Conservation (phyloP, 1,140 invertebrate genomes). For the Brachionus rotundiformis region DNA sequence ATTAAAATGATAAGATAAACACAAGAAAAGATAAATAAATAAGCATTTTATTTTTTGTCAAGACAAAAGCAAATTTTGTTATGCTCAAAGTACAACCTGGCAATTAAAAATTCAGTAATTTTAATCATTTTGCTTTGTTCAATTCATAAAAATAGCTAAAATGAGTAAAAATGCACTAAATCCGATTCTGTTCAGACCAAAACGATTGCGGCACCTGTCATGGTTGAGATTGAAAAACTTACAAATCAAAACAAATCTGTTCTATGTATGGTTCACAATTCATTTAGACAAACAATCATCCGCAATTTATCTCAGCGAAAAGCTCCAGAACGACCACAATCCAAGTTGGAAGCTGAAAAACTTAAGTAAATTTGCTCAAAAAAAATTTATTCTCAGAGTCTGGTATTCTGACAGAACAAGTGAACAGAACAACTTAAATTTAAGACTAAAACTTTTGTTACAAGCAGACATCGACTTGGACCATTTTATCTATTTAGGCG, state of each 20-base stretch:
- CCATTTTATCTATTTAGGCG: not conserved
- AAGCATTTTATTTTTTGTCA: not conserved
- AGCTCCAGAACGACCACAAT: slow-evolving; percentile 23
- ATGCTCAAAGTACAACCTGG: slow-evolving; percentile 7
- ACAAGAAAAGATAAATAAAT: not conserved
- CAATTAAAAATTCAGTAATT: slow-evolving; percentile 11
- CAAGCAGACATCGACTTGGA: not conserved
- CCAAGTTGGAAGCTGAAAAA: slow-evolving; percentile 24
- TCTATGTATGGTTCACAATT: slow-evolving; percentile 32
- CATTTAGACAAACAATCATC: not conserved
- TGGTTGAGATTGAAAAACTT: not conserved
- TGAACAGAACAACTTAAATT: not conserved
- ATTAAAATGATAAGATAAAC: not conserved
- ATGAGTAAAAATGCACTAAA: slow-evolving; percentile 19
- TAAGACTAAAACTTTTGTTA: not conserved
- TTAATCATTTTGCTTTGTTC: not conserved
- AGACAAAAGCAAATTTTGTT: slow-evolving; percentile 39
- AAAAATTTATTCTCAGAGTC: slow-evolving; percentile 3
- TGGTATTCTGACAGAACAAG: not conserved
- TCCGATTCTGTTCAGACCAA: not conserved
- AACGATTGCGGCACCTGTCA: not conserved
- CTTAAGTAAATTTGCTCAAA: not conserved
- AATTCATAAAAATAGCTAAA: not conserved
- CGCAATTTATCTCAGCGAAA: slow-evolving; percentile 6
- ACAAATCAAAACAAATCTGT: not conserved